Base-by-base conservation (phyloP, 2,113 vertebrate species). In the Chionis minor region DNA sequence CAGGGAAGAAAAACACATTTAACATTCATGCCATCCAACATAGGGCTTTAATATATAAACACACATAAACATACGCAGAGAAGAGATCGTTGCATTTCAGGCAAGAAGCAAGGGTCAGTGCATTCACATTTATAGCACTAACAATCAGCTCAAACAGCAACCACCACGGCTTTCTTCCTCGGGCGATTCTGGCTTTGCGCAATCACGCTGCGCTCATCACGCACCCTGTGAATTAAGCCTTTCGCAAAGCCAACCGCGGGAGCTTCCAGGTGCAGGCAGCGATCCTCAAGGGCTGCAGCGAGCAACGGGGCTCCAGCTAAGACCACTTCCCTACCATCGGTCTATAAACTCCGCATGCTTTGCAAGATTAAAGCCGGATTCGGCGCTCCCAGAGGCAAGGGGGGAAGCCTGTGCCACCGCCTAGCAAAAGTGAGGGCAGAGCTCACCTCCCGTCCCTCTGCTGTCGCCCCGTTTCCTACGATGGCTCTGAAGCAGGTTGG, bases 231-330 rank as follows among this genome's bases (percentile, higher is more conserved):
- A 83, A 45, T 62, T 26, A 52, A 59, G 22, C 5, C 19, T 73
- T 24, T 77, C 77, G 45, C 52, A 81, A 45, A 3, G 5, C 27
- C 61, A 75, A 1, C 27, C 19, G 72, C 51, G 90, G 85, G 55
- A 82, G 77, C n/a, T 32, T 63, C n/a, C 63, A 79, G 66, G 69
- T 35, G 32, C 33, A 38, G 54, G 12, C 20, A 23, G 65, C 11
- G 81, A 65, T 69, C 45, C 66, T 69, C 63, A 23, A 49, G 24
- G 35, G 52, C 61, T 79, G 9, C 40, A 86, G 55, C 0, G 0
- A 70, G 38, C 0, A 1, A 47, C 0, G 0, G 26, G 26, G 30
- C 51, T 93, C 65, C 77, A 74, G 61, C 35, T 72, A 26, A 3
- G 2, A 49, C 45, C 40, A 7, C 42, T 87, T 91, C 63, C 17